Percentiles rank a stretch among this genome's conserved stretches.
Conservation (phyloP, 2,888 invertebrate species). For the Tachystola acroxantha region DNA sequence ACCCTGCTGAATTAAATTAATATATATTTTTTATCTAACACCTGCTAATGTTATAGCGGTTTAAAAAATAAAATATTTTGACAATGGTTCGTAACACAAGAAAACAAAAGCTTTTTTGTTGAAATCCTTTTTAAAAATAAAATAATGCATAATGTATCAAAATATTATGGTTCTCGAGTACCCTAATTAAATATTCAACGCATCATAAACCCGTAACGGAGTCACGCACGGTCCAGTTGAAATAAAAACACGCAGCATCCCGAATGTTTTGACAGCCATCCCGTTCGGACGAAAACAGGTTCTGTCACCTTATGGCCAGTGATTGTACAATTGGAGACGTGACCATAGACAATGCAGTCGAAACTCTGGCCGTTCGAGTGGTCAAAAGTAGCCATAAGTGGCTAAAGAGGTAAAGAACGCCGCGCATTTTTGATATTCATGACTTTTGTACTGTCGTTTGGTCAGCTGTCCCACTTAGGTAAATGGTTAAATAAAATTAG, state of each 20-base stretch:
- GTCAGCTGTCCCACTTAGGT: constrained; percentile 38
- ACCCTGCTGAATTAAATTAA: too few relatives aligned
- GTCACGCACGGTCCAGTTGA: constrained; percentile 67
- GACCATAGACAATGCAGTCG: constrained; percentile 58
- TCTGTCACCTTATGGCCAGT: constrained; percentile 7
- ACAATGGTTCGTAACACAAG: too few relatives aligned
- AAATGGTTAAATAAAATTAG: constrained; percentile 1
- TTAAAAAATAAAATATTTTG: too few relatives aligned
- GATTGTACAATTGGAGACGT: constrained; percentile 35
- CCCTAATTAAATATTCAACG: constrained; percentile 52
- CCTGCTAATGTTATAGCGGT: too few relatives aligned
- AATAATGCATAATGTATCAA: constrained; percentile 1
- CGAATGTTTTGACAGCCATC: constrained; percentile 42
- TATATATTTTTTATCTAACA: too few relatives aligned
- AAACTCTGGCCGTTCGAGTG: constrained; percentile 19
- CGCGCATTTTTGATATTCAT: constrained; percentile 38
- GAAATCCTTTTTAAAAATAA: too few relatives aligned
- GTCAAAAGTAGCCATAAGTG: constrained; percentile 8
- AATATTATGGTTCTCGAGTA: constrained; percentile 17
- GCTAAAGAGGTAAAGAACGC: constrained; percentile 15
- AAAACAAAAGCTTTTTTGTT: background rate
- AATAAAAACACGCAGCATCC: constrained; percentile 70
- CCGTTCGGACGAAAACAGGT: constrained; percentile 39
- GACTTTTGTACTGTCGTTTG: constrained; percentile 30
- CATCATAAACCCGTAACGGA: constrained; percentile 23